Evolutionary conservation across 35 echinoderm and acorn worm genomes (phyloP).

Genomic region (Acanthaster planci): DNA sequence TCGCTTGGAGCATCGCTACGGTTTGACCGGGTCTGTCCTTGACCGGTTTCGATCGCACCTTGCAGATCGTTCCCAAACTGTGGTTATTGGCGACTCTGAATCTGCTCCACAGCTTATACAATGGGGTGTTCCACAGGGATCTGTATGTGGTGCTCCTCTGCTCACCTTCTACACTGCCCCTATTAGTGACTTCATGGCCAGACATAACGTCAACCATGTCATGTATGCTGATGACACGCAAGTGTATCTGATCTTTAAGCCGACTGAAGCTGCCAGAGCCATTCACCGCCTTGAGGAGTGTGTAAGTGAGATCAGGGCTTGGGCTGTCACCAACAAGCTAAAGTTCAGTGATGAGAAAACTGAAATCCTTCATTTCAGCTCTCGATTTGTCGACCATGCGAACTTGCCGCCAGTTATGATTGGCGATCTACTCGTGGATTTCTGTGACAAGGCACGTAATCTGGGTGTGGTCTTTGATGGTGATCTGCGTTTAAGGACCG

Average conservation of each 20-base stretch:
- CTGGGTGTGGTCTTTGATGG: not conserved
- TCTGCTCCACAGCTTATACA: not conserved
- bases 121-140: constrained; percentile 27
- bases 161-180: too few relatives aligned
- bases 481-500: not conserved
- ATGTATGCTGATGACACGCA: too few relatives aligned
- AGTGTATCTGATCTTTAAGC: too few relatives aligned
- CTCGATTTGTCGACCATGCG: not conserved
- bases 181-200: constrained; percentile 34
- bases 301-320: not conserved
- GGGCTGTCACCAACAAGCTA: not conserved
- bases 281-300: not conserved
- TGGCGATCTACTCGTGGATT: not conserved
- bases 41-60: too few relatives aligned
- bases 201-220: constrained; percentile 25
- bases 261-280: too few relatives aligned
- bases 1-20: constrained; percentile 42
- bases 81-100: constrained; percentile 8
- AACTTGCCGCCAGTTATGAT: not conserved
- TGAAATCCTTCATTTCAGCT: not conserved
- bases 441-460: not conserved
- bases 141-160: constrained; percentile 5
- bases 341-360: not conserved
- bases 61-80: too few relatives aligned
- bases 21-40: too few relatives aligned